These are phyloP conservation scores for Scaptomyza cyrtandrae DNA, from an alignment of 2,888 invertebrate genomes.

Conservation along the genomic window DNA sequence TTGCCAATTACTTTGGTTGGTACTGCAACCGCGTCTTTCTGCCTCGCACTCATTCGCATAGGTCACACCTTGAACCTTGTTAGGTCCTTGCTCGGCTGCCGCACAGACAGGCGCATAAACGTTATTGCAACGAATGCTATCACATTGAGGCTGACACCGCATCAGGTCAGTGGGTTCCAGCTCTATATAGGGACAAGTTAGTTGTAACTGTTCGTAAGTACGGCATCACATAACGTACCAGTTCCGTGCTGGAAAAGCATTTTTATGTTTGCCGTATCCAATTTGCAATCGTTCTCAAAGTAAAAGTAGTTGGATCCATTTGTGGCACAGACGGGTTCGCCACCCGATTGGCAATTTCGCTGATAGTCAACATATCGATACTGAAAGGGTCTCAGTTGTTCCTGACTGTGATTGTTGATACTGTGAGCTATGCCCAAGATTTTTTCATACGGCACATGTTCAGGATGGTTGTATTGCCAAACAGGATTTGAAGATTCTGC, in stretches of 20 bases:
- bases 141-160: conserved; percentile 50
- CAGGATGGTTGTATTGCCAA: conserved; percentile 48
- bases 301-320: conserved; percentile 51
- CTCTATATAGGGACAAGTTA: conserved; percentile 28
- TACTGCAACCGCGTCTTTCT: conserved; percentile 48
- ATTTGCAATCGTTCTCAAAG: conserved; percentile 62
- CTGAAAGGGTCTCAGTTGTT: conserved; percentile 35
- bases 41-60: conserved; percentile 64
- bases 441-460: conserved; percentile 50
- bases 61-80: conserved; percentile 29
- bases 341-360: conserved; percentile 49
- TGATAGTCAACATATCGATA: conserved; percentile 68
- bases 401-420: not conserved
- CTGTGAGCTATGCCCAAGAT: conserved; percentile 19
- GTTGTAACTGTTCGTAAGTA: not conserved
- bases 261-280: conserved; percentile 63
- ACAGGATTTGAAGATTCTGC: not conserved
- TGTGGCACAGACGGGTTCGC: conserved; percentile 62
- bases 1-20: conserved; percentile 43
- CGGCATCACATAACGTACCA: conserved; percentile 37
- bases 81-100: conserved; percentile 11
- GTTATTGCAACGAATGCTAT: conserved; percentile 42
- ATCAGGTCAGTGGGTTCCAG: conserved; percentile 58
- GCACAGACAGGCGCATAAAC: conserved; percentile 55
- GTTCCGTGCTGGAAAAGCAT: conserved; percentile 59